These are phyloP conservation scores for Prionace glauca DNA, from an alignment of 2,797 vertebrate genomes.

Conservation along the genomic window DNA sequence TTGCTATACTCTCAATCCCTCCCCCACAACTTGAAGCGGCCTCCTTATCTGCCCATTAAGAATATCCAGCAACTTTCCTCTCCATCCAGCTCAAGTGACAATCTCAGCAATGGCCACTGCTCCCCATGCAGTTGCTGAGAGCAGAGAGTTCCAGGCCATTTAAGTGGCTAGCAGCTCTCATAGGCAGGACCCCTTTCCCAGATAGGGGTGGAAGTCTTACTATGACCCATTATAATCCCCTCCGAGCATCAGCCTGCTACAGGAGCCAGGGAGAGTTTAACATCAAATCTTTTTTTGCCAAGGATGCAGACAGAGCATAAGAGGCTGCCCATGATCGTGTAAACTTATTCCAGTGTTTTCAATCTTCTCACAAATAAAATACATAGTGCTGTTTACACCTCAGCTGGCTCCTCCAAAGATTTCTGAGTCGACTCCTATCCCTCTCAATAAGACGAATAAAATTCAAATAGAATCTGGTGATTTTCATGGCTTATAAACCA, in stretches of 20 bases:
- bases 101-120: background rate
- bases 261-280: background rate
- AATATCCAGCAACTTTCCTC: background rate
- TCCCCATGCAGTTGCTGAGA: background rate
- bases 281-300: background rate
- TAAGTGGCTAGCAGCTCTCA: too few species aligned
- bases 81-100: background rate
- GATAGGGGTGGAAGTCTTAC: background rate
- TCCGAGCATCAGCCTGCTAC: background rate
- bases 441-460: background rate
- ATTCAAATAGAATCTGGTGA: background rate
- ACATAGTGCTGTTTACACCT: background rate
- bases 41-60: background rate
- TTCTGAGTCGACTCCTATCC: background rate
- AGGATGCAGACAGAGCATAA: background rate
- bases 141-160: background rate
- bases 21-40: too few species aligned
- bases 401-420: background rate
- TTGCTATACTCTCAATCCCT: too few species aligned
- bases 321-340: background rate
- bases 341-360: background rate
- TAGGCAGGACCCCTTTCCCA: background rate
- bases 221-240: background rate
- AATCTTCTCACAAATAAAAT: background rate
- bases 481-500: background rate